Evolutionary conservation across 2,888 invertebrate species (phyloP).

Genomic region (Cynaeus angustus): DNA sequence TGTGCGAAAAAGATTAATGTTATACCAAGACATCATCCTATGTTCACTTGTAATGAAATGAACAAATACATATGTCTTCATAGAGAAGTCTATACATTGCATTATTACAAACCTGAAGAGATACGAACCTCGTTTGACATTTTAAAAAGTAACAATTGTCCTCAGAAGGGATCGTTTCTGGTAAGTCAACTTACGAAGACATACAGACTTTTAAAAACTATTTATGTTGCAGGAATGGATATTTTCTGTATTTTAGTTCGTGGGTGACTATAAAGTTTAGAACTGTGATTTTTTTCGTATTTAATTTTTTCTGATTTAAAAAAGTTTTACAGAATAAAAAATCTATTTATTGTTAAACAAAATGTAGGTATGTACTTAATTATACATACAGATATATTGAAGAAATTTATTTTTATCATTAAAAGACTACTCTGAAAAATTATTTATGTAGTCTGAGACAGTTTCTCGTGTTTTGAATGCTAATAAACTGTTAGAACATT

Average conservation of each 20-base stretch:
- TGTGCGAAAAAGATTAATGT: constrained; percentile 69
- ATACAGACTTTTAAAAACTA: neutral
- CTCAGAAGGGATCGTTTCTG: neutral
- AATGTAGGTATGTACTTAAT: no score
- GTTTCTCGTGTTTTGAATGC: no score
- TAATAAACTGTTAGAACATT: no score
- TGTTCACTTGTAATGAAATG: constrained; percentile 11
- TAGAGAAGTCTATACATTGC: constrained; percentile 2
- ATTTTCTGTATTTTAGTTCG: neutral
- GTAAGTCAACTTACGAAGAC: neutral
- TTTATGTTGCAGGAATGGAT: constrained; percentile 20
- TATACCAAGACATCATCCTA: neutral
- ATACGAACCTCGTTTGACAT: constrained; percentile 5
- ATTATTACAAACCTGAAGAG: constrained; percentile 19
- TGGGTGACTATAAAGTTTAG: no score
- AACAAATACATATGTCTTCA: constrained; percentile 25
- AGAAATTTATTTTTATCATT: no score
- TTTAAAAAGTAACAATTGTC: neutral
- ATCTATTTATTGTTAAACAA: no score
- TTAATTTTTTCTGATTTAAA: no score
- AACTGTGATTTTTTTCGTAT: no score
- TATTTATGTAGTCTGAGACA: no score
- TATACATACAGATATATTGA: no score
- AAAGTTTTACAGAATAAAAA: no score
- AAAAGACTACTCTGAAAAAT: no score